phyloP scores from a whole-genome alignment of 2,797 vertebrate species.

The Aldrovandia affinis region DNA sequence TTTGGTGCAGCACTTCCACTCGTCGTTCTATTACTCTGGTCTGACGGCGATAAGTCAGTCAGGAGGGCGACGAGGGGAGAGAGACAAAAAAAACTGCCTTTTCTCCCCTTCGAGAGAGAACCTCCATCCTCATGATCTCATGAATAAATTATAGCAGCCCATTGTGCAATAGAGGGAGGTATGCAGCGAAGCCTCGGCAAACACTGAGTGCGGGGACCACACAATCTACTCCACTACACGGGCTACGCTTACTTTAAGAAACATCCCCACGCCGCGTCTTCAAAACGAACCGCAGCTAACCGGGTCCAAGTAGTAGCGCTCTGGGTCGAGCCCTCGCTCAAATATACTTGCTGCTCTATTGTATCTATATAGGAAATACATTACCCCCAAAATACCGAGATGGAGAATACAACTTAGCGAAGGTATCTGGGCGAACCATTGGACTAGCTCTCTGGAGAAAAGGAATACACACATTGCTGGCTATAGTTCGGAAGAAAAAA shows the following conservation, averaged over 20 bases:
- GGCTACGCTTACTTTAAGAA: slow-evolving; percentile 24
- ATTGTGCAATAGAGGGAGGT: slow-evolving; percentile 75
- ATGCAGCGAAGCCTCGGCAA: slow-evolving; percentile 58
- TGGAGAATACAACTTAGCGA: slow-evolving; percentile 33
- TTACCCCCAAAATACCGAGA: slow-evolving; percentile 1
- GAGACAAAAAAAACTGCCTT: slow-evolving; percentile 58
- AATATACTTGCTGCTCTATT: not conserved
- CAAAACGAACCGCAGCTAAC: not conserved
- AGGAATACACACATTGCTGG: slow-evolving; percentile 1
- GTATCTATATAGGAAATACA: not conserved
- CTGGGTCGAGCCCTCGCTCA: not conserved
- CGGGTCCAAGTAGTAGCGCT: slow-evolving; percentile 2
- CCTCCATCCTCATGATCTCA: slow-evolving; percentile 75
- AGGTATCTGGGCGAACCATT: slow-evolving; percentile 5
- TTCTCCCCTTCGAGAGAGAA: slow-evolving; percentile 65
- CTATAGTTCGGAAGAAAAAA: not conserved
- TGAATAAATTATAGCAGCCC: slow-evolving; percentile 77
- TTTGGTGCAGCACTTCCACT: slow-evolving; percentile 27
- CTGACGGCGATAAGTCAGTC: slow-evolving; percentile 51
- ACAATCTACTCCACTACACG: slow-evolving; percentile 16
- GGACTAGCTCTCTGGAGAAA: slow-evolving; percentile 16
- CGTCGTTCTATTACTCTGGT: slow-evolving; percentile 49
- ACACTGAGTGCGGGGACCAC: slow-evolving; percentile 46
- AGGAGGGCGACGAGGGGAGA: slow-evolving; percentile 53
- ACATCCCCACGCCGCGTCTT: slow-evolving; percentile 24